Conservation (phyloP, 2,797 vertebrate genomes). For the Phataginus tetradactyla region DNA sequence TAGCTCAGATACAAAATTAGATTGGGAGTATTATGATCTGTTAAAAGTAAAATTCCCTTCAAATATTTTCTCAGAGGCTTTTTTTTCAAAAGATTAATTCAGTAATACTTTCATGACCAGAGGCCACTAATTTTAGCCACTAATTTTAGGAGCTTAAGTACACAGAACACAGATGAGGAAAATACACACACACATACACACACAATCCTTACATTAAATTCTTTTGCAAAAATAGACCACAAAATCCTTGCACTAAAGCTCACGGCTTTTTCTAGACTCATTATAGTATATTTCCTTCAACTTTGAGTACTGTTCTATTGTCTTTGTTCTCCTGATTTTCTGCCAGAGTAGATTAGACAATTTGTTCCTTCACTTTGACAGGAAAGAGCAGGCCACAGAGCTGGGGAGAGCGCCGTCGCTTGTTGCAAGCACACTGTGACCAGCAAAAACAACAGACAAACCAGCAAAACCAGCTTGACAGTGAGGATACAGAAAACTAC, state of each 20-base stretch:
- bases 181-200: background rate
- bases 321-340: background rate
- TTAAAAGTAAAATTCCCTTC: conserved; percentile 4
- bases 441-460: background rate
- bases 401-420: background rate
- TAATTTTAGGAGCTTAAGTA: background rate
- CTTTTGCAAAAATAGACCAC: background rate
- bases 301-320: background rate
- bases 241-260: background rate
- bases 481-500: background rate
- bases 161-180: background rate
- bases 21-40: background rate
- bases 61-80: conserved; percentile 6
- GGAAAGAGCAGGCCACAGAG: background rate
- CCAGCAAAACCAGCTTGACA: background rate
- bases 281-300: background rate
- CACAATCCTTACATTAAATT: background rate
- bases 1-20: background rate
- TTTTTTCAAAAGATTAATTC: conserved; percentile 19
- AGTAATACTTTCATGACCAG: background rate
- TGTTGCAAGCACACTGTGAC: background rate
- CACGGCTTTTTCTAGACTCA: background rate
- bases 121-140: background rate
- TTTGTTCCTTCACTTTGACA: background rate
- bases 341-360: background rate